Evolutionary conservation across 1,140 invertebrate genomes (phyloP), one percentile per base, ranked within the genome.

Genomic region (Thaumetopoea pityocampa): DNA sequence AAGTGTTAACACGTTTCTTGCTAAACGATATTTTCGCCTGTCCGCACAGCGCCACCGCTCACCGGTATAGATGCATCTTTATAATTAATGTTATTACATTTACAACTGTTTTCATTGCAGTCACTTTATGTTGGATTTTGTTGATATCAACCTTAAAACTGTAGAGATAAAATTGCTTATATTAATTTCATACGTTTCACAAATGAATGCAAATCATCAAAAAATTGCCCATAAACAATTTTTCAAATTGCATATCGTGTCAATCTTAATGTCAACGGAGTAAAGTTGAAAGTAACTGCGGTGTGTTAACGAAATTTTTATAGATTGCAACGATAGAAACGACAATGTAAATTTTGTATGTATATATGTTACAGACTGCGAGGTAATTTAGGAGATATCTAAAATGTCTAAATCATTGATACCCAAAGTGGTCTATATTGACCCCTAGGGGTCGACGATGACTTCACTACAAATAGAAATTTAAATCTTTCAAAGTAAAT

Each of bases 1-100:
- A 40, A 40, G 20, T 24, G 28, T 14, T 11, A 17, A n/a, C 14
- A 24, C 44, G 40, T 37, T 40, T 47, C 36, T 40, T 18, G 29
- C 35, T 38, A 47, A 47, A 27, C 16, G 28, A 38, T 47, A 27
- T 34, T 47, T 33, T 32, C 35, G 22, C 22, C 9, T 38, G 44
- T 47, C n/a, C n/a, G n/a, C n/a, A n/a, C n/a, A n/a, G n/a, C n/a
- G n/a, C n/a, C 44, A 40, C 9, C 35, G 20, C 16, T 9, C 6
- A 32, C 44, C 44, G 44, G 38, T 47, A 47, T 15, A 47, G 44
- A 47, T 47, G 35, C 44, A 47, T 47, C 44, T 47, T 11, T 40
- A 40, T 28, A 47, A 47, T 47, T 47, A 47, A 47, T 47, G 27
- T 41, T 28, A 14, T 22, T n/a, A 23, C 26, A 16, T 41, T 32